Conservation (phyloP, 1,140 invertebrate genomes). For the Drosophila rufa region DNA sequence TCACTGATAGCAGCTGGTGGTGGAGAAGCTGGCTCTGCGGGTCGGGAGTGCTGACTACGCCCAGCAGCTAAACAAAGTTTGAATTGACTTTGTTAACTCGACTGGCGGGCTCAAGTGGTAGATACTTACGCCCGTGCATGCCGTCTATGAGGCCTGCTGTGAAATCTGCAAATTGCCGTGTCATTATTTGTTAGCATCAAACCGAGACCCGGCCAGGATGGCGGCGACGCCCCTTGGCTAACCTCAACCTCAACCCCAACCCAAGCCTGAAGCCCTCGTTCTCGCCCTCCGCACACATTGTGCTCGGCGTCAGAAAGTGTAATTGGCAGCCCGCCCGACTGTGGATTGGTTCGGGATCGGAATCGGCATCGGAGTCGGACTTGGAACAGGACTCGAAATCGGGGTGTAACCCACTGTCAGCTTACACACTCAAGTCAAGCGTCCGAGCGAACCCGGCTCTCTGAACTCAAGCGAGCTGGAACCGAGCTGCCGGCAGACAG, state of each 20-base stretch:
- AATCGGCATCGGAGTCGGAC: constrained; percentile 13
- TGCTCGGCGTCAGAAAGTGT: constrained; percentile 75
- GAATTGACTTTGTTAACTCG: constrained; percentile 79
- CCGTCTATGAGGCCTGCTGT: constrained; percentile 66
- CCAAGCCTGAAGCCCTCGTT: neutral
- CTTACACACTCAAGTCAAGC: constrained; percentile 67
- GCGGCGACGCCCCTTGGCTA: constrained; percentile 27
- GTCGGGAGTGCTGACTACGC: constrained; percentile 22
- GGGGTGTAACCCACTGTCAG: constrained; percentile 68
- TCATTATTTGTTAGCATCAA: constrained; percentile 85
- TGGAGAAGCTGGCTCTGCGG: constrained; percentile 10
- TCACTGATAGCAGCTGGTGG: constrained; percentile 62
- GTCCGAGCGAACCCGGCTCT: constrained; percentile 15
- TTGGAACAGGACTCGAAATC: constrained; percentile 2
- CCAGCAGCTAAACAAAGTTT: constrained; percentile 68
- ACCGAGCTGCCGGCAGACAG: constrained; percentile 58
- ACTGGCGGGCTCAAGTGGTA: constrained; percentile 60
- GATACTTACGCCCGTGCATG: constrained; percentile 36
- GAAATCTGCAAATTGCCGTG: constrained; percentile 85
- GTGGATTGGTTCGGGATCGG: constrained; percentile 23
- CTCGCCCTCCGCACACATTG: constrained; percentile 19
- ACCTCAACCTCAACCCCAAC: constrained; percentile 17
- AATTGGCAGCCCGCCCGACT: constrained; percentile 69
- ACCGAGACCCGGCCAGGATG: constrained; percentile 44
- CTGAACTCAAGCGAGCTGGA: constrained; percentile 39